Conservation (phyloP, 2,888 invertebrate species). For the Folsomia candida region DNA sequence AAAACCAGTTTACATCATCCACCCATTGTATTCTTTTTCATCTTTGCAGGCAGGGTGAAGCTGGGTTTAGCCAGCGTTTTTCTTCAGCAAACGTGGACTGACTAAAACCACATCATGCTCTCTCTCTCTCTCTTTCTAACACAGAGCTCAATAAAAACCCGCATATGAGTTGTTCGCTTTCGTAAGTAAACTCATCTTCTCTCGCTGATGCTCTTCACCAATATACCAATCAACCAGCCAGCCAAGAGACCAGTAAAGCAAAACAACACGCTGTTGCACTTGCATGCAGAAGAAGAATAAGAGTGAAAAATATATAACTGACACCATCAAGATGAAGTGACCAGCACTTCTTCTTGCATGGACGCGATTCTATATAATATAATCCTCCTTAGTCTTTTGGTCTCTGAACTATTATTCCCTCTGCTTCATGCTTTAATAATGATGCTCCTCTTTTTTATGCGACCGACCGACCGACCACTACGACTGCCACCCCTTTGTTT, state of each 20-base stretch:
- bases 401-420: too few species aligned
- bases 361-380: background rate
- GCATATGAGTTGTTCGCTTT: background rate
- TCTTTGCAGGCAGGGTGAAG: background rate
- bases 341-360: background rate
- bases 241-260: background rate
- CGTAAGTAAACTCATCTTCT: background rate
- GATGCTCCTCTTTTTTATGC: too few species aligned
- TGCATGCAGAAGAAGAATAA: background rate
- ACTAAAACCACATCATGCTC: background rate
- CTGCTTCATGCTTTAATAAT: too few species aligned
- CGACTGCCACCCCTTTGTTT: too few species aligned
- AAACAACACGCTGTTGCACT: background rate
- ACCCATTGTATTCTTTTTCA: background rate
- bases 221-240: background rate
- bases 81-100: background rate
- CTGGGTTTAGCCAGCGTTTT: background rate
- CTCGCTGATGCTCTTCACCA: background rate
- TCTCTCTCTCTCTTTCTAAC: background rate
- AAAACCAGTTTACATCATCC: constrained; percentile 8
- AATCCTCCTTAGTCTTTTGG: too few species aligned
- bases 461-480: too few species aligned
- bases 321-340: background rate
- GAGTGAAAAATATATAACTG: background rate
- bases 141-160: background rate